Conservation (phyloP, 2,113 vertebrate genomes). For the Cranoglanis bouderius region DNA sequence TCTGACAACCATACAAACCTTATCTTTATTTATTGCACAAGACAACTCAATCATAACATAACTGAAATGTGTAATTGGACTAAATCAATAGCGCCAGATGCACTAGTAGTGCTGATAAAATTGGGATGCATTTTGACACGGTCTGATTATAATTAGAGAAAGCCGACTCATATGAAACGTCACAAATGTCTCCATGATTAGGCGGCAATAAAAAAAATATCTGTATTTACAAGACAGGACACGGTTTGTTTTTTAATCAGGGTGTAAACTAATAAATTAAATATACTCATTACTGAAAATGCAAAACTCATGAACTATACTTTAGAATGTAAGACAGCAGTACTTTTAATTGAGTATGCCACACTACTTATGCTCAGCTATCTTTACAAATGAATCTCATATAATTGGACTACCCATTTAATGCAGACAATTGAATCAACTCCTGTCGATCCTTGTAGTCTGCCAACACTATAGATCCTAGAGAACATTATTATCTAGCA, state of each 20-base stretch:
- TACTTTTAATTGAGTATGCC: neutral
- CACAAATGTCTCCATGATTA: neutral
- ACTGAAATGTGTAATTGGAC: neutral
- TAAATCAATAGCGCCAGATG: neutral
- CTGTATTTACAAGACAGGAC: neutral
- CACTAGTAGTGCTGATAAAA: neutral
- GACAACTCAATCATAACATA: constrained; percentile 9
- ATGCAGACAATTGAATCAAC: neutral
- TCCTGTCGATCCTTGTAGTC: neutral
- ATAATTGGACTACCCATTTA: neutral
- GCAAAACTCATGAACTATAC: neutral
- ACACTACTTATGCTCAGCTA: neutral
- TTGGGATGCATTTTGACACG: neutral
- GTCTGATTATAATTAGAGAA: neutral
- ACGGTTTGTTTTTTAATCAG: neutral
- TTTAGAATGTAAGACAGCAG: neutral
- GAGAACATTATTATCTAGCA: neutral
- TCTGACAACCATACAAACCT: neutral
- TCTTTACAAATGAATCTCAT: neutral
- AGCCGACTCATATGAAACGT: neutral
- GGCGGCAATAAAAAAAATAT: neutral
- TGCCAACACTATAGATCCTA: neutral
- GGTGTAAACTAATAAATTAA: neutral
- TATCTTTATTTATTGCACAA: neutral
- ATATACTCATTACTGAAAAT: neutral